Conservation (phyloP, 2,888 invertebrate genomes). For the Agrochola lychnidis region DNA sequence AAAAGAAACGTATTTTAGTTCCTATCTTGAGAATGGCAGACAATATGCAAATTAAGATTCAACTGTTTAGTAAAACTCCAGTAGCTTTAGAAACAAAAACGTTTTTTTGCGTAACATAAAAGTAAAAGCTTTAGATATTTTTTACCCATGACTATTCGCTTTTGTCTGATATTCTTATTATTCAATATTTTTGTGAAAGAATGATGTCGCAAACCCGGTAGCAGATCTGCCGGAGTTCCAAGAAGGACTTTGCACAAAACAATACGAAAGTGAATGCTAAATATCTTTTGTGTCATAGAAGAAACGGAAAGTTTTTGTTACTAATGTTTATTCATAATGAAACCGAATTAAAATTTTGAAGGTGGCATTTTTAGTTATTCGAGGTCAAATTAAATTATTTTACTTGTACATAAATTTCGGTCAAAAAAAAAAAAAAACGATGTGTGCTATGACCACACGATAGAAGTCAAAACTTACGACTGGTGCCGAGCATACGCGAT, state of each 20-base stretch:
- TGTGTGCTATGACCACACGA: not conserved
- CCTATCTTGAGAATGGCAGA: not conserved
- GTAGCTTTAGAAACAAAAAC: conserved; percentile 39
- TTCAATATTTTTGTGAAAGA: conserved; percentile 53
- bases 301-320: conserved; percentile 70
- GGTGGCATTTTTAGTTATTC: not conserved
- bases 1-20: conserved; percentile 21
- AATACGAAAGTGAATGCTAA: conserved; percentile 71
- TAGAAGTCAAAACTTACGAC: not conserved
- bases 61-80: conserved; percentile 21
- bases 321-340: conserved; percentile 25
- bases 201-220: conserved; percentile 69
- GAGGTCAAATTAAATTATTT: not conserved
- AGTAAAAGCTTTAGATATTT: conserved; percentile 61
- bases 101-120: conserved; percentile 51
- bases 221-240: conserved; percentile 76
- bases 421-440: not conserved
- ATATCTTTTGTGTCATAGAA: conserved; percentile 55
- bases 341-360: conserved; percentile 20
- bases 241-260: conserved; percentile 85
- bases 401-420: not conserved
- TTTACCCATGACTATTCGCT: conserved; percentile 55
- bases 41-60: conserved; percentile 26
- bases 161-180: conserved; percentile 40
- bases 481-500: not conserved